A percentile compares a stretch with the other conserved stretches of the same genome.
phyloP scores from a whole-genome alignment of 2,113 vertebrate genomes.

The Tetraodon nigroviridis region DNA sequence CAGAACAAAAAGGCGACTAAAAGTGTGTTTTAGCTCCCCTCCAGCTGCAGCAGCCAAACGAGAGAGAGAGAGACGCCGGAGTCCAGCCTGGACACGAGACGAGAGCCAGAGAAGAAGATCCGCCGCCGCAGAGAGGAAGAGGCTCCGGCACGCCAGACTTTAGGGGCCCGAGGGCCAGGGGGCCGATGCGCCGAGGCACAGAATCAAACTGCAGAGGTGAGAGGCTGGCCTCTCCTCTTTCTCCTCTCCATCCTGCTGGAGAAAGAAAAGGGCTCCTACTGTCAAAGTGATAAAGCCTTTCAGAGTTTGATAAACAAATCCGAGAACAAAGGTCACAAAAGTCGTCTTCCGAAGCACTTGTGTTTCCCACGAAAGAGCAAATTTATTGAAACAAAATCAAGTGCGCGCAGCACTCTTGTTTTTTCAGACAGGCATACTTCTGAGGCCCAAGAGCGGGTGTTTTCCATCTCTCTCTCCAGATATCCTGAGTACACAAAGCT shows the following conservation, averaged over 20 bases:
- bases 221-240: slow-evolving; percentile 27
- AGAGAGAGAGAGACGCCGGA: background rate
- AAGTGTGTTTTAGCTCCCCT: slow-evolving; percentile 38
- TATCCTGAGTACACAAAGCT: slow-evolving; percentile 90
- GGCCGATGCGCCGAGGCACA: too few relatives aligned
- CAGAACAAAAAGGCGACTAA: slow-evolving; percentile 33
- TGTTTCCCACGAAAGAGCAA: slow-evolving; percentile 95
- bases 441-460: slow-evolving; percentile 81
- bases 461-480: slow-evolving; percentile 83
- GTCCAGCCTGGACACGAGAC: background rate
- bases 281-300: slow-evolving; percentile 56
- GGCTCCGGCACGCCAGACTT: slow-evolving; percentile 33
- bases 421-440: slow-evolving; percentile 82
- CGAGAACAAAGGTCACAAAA: slow-evolving; percentile 81
- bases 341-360: slow-evolving; percentile 88
- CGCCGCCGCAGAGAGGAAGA: slow-evolving; percentile 12
- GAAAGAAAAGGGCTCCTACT: slow-evolving; percentile 38
- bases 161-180: too few relatives aligned
- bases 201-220: slow-evolving; percentile 39
- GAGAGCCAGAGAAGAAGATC: background rate
- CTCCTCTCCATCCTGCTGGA: slow-evolving; percentile 39
- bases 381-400: slow-evolving; percentile 97
- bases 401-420: slow-evolving; percentile 81
- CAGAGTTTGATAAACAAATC: slow-evolving; percentile 60
- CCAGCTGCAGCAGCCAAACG: slow-evolving; percentile 20